Conservation (phyloP, 2,797 vertebrate genomes). For the Pseudopleuronectes americanus region DNA sequence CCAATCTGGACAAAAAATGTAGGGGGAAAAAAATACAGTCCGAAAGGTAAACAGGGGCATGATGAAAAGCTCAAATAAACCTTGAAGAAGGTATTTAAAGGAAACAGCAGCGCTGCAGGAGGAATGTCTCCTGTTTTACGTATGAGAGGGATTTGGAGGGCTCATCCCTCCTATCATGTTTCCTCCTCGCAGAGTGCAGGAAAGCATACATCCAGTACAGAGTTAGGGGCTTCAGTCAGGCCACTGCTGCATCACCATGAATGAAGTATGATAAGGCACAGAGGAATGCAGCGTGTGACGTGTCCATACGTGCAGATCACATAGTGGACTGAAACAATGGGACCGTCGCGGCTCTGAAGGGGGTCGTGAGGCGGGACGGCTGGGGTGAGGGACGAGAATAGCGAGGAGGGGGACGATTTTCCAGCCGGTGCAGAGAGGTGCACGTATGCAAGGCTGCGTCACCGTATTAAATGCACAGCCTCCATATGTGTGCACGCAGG, state of each 20-base stretch:
- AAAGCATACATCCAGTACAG: slow-evolving; percentile 44
- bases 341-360: slow-evolving; percentile 45
- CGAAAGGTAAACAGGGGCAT: background rate
- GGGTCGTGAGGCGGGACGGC: slow-evolving; percentile 48
- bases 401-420: slow-evolving; percentile 25
- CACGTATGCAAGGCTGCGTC: slow-evolving; percentile 64
- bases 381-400: slow-evolving; percentile 47
- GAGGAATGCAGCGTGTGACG: slow-evolving; percentile 39
- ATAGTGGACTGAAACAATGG: slow-evolving; percentile 73
- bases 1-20: slow-evolving; percentile 66
- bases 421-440: slow-evolving; percentile 59
- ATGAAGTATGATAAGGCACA: slow-evolving; percentile 27
- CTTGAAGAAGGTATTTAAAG: slow-evolving; percentile 49
- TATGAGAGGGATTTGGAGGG: slow-evolving; percentile 57
- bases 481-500: slow-evolving; percentile 24
- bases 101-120: slow-evolving; percentile 59
- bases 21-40: slow-evolving; percentile 23
- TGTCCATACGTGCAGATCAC: slow-evolving; percentile 68
- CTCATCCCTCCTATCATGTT: slow-evolving; percentile 67
- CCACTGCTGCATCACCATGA: background rate
- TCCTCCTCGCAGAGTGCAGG: slow-evolving; percentile 54
- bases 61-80: slow-evolving; percentile 51
- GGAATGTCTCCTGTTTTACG: slow-evolving; percentile 52
- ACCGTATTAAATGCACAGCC: slow-evolving; percentile 29
- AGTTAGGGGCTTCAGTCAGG: slow-evolving; percentile 14